Evolutionary conservation across 2,113 vertebrate species (phyloP), one percentile per base, ranked within the genome.

Genomic region (Cranoglanis bouderius): DNA sequence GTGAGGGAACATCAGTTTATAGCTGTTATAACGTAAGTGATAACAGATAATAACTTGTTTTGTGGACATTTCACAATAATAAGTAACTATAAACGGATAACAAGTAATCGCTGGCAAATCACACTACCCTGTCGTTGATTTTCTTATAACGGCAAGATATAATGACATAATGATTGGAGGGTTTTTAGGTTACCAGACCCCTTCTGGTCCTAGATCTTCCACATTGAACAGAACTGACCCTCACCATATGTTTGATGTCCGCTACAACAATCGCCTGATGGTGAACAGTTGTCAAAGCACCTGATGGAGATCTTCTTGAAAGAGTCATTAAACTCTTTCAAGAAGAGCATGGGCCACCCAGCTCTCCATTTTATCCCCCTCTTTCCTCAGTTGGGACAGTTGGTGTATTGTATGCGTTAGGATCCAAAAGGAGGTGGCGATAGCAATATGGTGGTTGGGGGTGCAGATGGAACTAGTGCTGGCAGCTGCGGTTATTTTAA

Each of bases 401-500:
- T 91, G 87, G 87, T 84, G 87, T 82, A 49, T 75, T 80, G 77
- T 74, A 83, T 85, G 89, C 85, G 86, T 82, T 46, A 85, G 74
- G 82, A 85, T 32, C 75, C 78, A 82, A 46, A 81, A 63, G 75
- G 74, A 75, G 78, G 87, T 90, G 87, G 18, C 86, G 88, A 88
- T 89, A 84, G 89, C 91, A 91, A 81, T 90, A 89, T 80, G 40
- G 74, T 49, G 87, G 70, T 59, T 38, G 57, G 87, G 87, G 85
- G 26, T 74, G 61, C 63, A 21, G 32, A 26, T n/a, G 84, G 91
- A 93, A 94, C 85, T 83, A 91, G 85, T 0, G 85, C 90, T 82
- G 91, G 93, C 95, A 96, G 94, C 94, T 95, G 94, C 88, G 88
- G 94, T 93, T 96, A 95, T 95, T 95, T 94, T 92, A 67, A 24